phyloP scores from a whole-genome alignment of 1,140 invertebrate genomes.

The Agrilus planipennis region DNA sequence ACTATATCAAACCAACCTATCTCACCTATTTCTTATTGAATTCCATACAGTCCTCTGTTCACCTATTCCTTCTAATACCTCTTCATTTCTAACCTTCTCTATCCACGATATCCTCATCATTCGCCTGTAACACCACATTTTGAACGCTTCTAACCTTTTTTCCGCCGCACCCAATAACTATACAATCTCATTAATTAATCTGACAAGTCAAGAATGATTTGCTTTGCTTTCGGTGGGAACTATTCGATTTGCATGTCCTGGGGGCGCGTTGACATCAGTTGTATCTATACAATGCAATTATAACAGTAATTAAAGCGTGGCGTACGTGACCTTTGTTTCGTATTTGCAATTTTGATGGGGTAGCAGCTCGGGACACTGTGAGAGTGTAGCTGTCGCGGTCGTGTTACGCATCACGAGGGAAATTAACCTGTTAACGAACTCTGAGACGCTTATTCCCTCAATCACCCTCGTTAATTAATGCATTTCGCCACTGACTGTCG shows the following conservation, averaged over 20 bases:
- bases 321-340: slow-evolving; percentile 18
- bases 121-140: too few species aligned
- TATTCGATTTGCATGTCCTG: neutral
- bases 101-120: too few species aligned
- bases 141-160: too few species aligned
- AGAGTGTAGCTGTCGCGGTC: slow-evolving; percentile 10
- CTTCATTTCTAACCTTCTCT: too few species aligned
- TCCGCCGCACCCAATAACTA: too few species aligned
- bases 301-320: slow-evolving; percentile 19
- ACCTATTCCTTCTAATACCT: too few species aligned
- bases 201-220: too few species aligned
- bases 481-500: slow-evolving; percentile 9
- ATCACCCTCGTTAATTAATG: slow-evolving; percentile 18
- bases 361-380: neutral
- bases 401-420: slow-evolving; percentile 31
- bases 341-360: neutral
- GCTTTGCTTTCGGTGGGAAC: too few species aligned
- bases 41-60: too few species aligned
- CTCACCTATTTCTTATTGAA: too few species aligned
- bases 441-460: slow-evolving; percentile 9
- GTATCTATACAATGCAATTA: slow-evolving; percentile 1
- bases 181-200: too few species aligned
- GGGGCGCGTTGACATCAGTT: neutral
- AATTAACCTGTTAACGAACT: slow-evolving; percentile 33
- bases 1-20: too few species aligned